Conservation (phyloP, 2,888 invertebrate species). For the Cerastis rubricosa region DNA sequence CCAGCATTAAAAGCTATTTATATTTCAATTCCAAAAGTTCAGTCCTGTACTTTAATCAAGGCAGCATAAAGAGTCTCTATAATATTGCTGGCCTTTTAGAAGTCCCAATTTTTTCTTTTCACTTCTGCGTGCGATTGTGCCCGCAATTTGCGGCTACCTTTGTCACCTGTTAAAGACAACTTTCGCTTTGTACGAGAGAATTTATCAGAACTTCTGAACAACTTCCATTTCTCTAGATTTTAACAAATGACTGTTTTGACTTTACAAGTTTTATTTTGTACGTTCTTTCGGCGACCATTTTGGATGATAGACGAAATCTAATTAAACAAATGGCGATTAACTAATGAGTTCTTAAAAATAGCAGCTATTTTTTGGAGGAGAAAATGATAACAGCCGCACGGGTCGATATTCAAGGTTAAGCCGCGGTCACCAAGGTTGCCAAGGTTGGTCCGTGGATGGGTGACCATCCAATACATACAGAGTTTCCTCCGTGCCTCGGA, state of each 20-base stretch:
- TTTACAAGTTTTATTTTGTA: constrained; percentile 12
- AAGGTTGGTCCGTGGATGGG: background rate
- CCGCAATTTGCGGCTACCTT: constrained; percentile 19
- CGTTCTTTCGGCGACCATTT: background rate
- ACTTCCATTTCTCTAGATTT: constrained; percentile 22
- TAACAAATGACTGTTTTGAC: constrained; percentile 32
- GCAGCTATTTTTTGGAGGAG: background rate
- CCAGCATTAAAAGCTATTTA: background rate
- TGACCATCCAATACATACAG: background rate
- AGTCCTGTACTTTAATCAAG: background rate
- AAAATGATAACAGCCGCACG: background rate
- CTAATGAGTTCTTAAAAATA: background rate
- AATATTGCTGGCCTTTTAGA: constrained; percentile 40
- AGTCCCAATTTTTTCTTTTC: constrained; percentile 36
- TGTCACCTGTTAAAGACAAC: constrained; percentile 47
- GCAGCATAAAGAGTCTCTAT: constrained; percentile 12
- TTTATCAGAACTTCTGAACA: constrained; percentile 39
- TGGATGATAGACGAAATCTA: background rate
- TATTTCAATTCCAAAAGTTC: background rate
- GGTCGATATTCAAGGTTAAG: background rate
- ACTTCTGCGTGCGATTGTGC: constrained; percentile 20
- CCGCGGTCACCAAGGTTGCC: background rate
- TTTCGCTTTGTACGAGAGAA: constrained; percentile 35
- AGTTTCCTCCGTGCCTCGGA: background rate
- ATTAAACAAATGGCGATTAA: background rate